phyloP scores from a whole-genome alignment of 2,888 invertebrate genomes.

The Acanthoscelides obtectus region DNA sequence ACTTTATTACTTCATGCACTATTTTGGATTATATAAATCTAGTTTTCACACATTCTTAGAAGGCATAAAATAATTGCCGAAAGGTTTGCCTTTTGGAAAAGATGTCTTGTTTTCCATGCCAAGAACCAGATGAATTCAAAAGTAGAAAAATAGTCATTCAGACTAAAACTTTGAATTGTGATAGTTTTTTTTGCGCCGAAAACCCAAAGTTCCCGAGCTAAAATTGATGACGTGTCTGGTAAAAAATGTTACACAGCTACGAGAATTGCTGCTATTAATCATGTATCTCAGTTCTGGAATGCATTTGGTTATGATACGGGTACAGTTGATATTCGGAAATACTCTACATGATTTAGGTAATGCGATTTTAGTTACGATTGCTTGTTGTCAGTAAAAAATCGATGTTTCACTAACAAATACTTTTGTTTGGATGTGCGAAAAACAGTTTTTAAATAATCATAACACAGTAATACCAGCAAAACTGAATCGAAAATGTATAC shows the following conservation, averaged over 20 bases:
- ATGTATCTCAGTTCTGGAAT: not conserved
- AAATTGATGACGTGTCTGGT: not conserved
- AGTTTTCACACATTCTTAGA: too few species aligned
- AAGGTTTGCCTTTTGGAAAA: too few species aligned
- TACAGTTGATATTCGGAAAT: not conserved
- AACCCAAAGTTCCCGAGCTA: not conserved
- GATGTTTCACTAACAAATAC: not conserved
- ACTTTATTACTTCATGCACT: too few species aligned
- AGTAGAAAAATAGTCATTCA: too few species aligned
- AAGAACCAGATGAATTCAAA: too few species aligned
- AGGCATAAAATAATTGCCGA: too few species aligned
- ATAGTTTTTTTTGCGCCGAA: not conserved
- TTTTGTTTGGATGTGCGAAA: not conserved
- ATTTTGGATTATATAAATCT: too few species aligned
- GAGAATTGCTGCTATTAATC: not conserved
- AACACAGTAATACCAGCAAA: too few species aligned
- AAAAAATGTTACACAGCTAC: not conserved
- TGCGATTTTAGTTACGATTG: not conserved
- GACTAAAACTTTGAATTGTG: too few species aligned
- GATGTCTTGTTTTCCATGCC: too few species aligned
- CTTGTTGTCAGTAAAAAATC: not conserved
- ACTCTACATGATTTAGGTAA: not conserved
- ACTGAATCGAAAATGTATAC: too few species aligned
- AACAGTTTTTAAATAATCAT: not conserved
- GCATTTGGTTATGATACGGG: not conserved